These are phyloP conservation scores for Urocitellus parryii DNA, from an alignment of 2,113 vertebrate genomes.

Conservation along the genomic window DNA sequence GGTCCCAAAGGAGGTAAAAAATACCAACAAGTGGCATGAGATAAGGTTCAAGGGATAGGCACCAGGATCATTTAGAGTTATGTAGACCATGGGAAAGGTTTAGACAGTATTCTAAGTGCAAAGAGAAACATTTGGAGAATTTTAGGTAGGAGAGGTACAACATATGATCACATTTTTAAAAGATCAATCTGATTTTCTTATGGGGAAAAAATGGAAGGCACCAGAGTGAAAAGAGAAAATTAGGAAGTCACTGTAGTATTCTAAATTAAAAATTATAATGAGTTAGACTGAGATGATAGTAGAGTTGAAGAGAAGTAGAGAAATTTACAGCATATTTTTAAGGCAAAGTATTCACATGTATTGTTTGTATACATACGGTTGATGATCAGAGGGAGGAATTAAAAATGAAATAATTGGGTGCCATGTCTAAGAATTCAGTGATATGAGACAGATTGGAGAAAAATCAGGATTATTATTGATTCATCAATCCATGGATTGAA, in stretches of 20 bases:
- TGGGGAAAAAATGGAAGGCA: not conserved
- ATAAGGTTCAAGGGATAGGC: not conserved
- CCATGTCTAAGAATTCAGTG: not conserved
- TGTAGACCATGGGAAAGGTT: too few species aligned
- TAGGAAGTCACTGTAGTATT: not conserved
- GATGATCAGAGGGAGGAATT: not conserved
- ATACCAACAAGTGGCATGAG: not conserved
- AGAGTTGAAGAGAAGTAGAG: not conserved
- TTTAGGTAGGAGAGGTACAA: not conserved
- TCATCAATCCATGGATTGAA: too few species aligned
- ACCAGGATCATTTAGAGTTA: not conserved
- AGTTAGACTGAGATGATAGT: not conserved
- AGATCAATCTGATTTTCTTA: not conserved
- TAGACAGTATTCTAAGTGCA: not conserved
- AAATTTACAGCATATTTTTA: not conserved
- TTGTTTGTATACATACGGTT: not conserved
- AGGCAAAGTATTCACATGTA: not conserved
- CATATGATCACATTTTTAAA: not conserved
- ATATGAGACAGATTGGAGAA: not conserved
- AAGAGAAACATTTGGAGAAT: not conserved
- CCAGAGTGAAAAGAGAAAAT: not conserved
- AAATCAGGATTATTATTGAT: not conserved
- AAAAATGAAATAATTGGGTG: not conserved
- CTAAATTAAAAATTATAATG: not conserved
- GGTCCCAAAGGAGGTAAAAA: too few species aligned